Base-by-base conservation (phyloP, 2,797 vertebrate species). In the Schizothorax lantsangensis region DNA sequence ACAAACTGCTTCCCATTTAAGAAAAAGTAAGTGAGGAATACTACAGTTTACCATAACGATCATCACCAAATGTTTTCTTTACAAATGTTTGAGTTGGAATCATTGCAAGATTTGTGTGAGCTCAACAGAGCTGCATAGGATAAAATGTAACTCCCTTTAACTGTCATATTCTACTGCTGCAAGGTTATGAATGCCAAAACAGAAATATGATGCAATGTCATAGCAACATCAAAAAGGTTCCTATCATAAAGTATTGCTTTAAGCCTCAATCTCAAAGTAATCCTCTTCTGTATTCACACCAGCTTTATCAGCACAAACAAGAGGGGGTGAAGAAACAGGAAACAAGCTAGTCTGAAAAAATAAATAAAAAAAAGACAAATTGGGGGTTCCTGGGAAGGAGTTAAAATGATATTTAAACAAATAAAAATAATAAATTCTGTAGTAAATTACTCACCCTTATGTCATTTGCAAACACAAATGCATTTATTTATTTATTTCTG, bases 241-340 rank as follows among this genome's bases (percentile, higher is more conserved):
- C 93, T 93, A 93, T 93, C 91, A 90, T 93, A 91, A 92, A 94
- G 92, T 93, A 93, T 89, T 92, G 89, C 90, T 92, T 92, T 87
- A 92, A 91, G 92, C 91, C 93, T 94, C 92, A 91, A 23, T 93
- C 92, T 92, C 91, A 94, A 91, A 93, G 92, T 94, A 95, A 95
- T 94, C 93, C 92, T 91, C 86, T 91, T 91, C 92, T 88, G 93
- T 93, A 89, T 93, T 92, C 93, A 93, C 87, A 92, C 92, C 92
- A 93, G 90, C 93, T 90, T 93, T 92, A 88, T 89, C 62, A 90
- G 89, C 92, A 90, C 88, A 90, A 94, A 93, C 91, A 92, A 89
- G 89, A 86, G 87, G 90, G 94, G 91, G 93, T 93, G 92, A 94
- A 93, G 92, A 95, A 95, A 94, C 92, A 17, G 15, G 57, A 89